These are phyloP conservation scores for Astatotilapia flaviijosephi DNA, from an alignment of 2,113 vertebrate genomes.

Conservation along the genomic window DNA sequence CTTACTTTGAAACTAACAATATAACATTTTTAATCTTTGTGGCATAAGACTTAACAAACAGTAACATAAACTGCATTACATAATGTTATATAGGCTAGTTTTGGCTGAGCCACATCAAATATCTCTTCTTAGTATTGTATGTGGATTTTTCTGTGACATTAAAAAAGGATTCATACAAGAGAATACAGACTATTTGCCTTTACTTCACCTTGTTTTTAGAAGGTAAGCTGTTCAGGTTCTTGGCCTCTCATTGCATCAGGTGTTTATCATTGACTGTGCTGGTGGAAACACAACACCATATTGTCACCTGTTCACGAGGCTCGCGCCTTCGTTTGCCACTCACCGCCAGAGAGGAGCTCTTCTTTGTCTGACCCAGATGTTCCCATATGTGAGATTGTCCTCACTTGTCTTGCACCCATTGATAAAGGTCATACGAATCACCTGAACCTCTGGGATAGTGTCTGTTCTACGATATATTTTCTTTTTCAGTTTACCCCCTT, in stretches of 20 bases:
- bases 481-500: neutral
- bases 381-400: neutral
- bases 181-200: neutral
- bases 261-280: neutral
- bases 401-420: neutral
- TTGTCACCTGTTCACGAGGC: constrained; percentile 3
- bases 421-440: neutral
- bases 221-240: neutral
- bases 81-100: neutral
- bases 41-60: neutral
- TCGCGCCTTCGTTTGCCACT: neutral
- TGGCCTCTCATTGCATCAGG: neutral
- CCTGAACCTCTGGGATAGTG: neutral
- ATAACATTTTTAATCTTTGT: neutral
- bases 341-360: neutral
- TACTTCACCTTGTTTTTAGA: neutral
- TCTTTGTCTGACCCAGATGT: neutral
- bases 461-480: neutral
- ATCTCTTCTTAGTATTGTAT: neutral
- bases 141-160: neutral
- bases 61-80: neutral
- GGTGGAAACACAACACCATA: neutral
- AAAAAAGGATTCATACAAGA: neutral
- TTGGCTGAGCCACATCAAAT: neutral
- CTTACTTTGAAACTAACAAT: neutral